A percentile compares a stretch with the other conserved stretches of the same genome.
Conservation (phyloP, 2,797 vertebrate species). For the Echeneis naucrates region DNA sequence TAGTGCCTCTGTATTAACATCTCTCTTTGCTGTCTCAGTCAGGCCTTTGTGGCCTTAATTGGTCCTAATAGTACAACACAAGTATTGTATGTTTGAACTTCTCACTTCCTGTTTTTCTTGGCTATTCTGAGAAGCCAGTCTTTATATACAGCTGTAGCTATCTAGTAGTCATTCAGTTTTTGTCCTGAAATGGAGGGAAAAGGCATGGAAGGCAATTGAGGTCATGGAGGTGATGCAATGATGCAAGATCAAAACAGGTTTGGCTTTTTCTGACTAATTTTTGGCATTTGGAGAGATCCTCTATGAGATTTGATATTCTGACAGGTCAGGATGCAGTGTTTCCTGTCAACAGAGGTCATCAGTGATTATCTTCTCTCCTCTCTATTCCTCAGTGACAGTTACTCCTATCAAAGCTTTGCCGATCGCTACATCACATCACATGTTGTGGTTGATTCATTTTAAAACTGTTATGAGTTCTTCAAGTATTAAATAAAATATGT, state of each 20-base stretch:
- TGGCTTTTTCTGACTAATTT: slow-evolving; percentile 42
- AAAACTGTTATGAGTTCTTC: slow-evolving; percentile 30
- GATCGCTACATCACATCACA: slow-evolving; percentile 34
- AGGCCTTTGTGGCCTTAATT: slow-evolving; percentile 70
- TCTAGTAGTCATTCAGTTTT: slow-evolving; percentile 24
- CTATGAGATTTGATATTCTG: slow-evolving; percentile 38
- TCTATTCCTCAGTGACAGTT: slow-evolving; percentile 39
- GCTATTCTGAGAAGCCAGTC: slow-evolving; percentile 71
- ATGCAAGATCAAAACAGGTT: slow-evolving; percentile 27
- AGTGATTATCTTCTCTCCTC: slow-evolving; percentile 59
- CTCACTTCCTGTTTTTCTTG: slow-evolving; percentile 89
- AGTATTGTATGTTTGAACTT: slow-evolving; percentile 90
- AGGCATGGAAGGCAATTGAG: background rate
- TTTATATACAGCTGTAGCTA: slow-evolving; percentile 70
- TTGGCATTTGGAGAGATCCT: slow-evolving; percentile 52
- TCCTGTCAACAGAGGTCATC: slow-evolving; percentile 64
- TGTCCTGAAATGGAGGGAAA: background rate
- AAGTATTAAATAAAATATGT: slow-evolving; percentile 37
- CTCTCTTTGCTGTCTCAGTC: slow-evolving; percentile 64
- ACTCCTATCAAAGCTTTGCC: slow-evolving; percentile 34
- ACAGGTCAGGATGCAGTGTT: slow-evolving; percentile 61
- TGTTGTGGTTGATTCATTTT: slow-evolving; percentile 39
- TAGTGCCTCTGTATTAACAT: slow-evolving; percentile 21
- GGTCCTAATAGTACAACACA: slow-evolving; percentile 78
- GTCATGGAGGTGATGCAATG: slow-evolving; percentile 19